Conservation (phyloP, 2,888 invertebrate genomes). For the Nephrocerus scutellatus region DNA sequence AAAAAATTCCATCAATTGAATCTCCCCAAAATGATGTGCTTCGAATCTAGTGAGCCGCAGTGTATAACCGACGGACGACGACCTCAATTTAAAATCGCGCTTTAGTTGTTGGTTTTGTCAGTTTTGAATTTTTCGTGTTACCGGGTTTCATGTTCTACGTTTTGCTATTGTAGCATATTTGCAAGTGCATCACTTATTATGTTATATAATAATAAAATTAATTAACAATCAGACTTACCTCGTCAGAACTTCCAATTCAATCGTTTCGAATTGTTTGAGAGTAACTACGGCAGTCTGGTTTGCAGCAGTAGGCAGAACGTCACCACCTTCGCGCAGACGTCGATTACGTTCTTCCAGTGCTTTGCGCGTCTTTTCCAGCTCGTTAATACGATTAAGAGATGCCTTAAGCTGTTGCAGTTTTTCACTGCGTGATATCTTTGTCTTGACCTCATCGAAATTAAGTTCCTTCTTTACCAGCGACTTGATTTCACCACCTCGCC, state of each 20-base stretch:
- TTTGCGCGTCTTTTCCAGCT: slow-evolving; percentile 57
- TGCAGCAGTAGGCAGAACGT: slow-evolving; percentile 26
- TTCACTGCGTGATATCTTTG: slow-evolving; percentile 59
- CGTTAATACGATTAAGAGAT: slow-evolving; percentile 59
- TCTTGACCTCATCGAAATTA: slow-evolving; percentile 62
- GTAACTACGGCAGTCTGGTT: slow-evolving; percentile 37
- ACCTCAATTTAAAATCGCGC: slow-evolving; percentile 15
- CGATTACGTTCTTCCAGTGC: slow-evolving; percentile 42
- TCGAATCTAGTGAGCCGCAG: too few relatives aligned
- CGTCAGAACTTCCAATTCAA: slow-evolving; percentile 67
- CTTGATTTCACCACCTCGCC: slow-evolving; percentile 46
- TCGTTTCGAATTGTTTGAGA: slow-evolving; percentile 63
- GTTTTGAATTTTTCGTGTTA: slow-evolving; percentile 8
- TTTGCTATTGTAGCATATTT: slow-evolving; percentile 1
- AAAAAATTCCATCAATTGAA: too few relatives aligned
- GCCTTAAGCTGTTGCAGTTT: slow-evolving; percentile 65
- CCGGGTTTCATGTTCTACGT: slow-evolving; percentile 16
- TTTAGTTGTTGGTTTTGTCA: neutral
- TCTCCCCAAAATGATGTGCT: too few relatives aligned
- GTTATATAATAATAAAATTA: slow-evolving; percentile 5
- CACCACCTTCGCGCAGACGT: slow-evolving; percentile 33
- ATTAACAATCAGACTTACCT: slow-evolving; percentile 51
- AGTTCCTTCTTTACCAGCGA: slow-evolving; percentile 54
- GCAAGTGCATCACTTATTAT: slow-evolving; percentile 5
- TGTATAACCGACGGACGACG: slow-evolving; percentile 11